These are phyloP conservation scores for Pholis gunnellus DNA, from an alignment of 2,113 vertebrate genomes.

Conservation along the genomic window DNA sequence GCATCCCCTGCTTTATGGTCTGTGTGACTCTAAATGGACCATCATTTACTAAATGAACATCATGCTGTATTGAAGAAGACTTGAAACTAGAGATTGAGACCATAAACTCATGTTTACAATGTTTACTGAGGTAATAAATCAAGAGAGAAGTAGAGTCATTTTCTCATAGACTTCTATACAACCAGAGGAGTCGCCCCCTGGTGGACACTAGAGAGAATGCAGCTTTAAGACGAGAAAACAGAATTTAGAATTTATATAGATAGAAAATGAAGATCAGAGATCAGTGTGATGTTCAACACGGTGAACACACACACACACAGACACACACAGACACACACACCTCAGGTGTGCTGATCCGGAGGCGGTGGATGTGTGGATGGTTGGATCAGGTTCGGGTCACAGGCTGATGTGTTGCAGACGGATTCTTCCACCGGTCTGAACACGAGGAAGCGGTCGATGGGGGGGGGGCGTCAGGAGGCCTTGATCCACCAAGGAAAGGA, in stretches of 20 bases:
- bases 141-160: no score
- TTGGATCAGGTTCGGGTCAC: slow-evolving; percentile 49
- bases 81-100: no score
- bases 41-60: no score
- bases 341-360: slow-evolving; percentile 24
- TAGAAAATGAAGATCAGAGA: slow-evolving; percentile 13
- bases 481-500: slow-evolving; percentile 62
- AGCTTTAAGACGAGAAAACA: no score
- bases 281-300: slow-evolving; percentile 55
- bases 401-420: slow-evolving; percentile 34
- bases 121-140: no score
- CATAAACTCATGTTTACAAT: no score
- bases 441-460: slow-evolving; percentile 59
- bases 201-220: no score
- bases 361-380: slow-evolving; percentile 1
- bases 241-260: not conserved
- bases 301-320: slow-evolving; percentile 33
- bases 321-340: slow-evolving; percentile 2
- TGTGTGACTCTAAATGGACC: no score
- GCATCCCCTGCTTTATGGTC: no score
- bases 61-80: no score
- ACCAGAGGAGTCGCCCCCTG: no score
- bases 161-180: no score
- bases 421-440: slow-evolving; percentile 64
- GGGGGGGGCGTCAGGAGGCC: slow-evolving; percentile 23